Base-by-base conservation (phyloP, 2,888 invertebrate genomes). In the Mechanitis mazaeus region DNA sequence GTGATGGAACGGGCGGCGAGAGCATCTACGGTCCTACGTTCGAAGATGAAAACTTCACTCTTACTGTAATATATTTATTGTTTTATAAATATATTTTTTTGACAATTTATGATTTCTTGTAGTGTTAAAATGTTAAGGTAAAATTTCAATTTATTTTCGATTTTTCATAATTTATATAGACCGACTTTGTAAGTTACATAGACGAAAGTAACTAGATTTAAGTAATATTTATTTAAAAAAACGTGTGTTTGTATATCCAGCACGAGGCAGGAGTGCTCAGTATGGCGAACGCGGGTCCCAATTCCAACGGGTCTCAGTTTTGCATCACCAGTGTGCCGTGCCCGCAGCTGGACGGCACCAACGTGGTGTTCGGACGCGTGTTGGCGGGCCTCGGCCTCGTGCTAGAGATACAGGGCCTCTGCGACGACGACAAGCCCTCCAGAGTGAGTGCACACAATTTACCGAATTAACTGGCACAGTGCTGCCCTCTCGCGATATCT, bases 281-380 rank as follows among this genome's bases (percentile, higher is more conserved):
- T 72, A 95, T 95, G 95, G 94, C 94, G 72, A 98, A 94, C 85
- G 94, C 91, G 80, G 97, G 94, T 58, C 92, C 93, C 12, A 91
- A 98, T 80, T 95, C 96, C 7, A 98, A 98, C 81, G 96, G 95
- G 68, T 98, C 98, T 0, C 99, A 99, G 85, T 99, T 99, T 87
- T 96, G 98, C 78, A 95, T 98, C 63, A 95, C 96, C 0, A 93
- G 94, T 0, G 93, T 93, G 1, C 92, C 93, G 1, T 95, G 95
- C 73, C 85, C 92, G 0, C 96, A 97, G 77, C 86, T 97, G 55
- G 94, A 97, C 80, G 94, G 92, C 4, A 93, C 91, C 20, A 96
- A 97, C 80, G 96, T 97, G 2, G 95, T 94, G 33, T 95, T 96
- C 76, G 97, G 97, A 0, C 91, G 91, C 67, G 95, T 97, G n/a